A percentile compares a stretch with the other conserved stretches of the same genome.
These are phyloP conservation scores for Gonioctena quinquepunctata DNA, from an alignment of 1,140 invertebrate genomes.

Conservation along the genomic window DNA sequence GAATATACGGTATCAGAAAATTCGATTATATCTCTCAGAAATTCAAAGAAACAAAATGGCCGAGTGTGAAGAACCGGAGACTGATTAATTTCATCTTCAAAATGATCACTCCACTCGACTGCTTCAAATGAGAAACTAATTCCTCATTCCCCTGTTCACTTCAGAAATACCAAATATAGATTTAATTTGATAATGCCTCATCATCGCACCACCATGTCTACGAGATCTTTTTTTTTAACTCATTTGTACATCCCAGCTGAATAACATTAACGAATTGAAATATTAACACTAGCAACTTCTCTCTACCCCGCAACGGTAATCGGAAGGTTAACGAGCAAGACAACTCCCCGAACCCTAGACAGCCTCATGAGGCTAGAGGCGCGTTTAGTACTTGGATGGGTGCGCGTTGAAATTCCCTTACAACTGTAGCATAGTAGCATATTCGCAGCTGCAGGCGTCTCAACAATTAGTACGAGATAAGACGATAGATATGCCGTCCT, in stretches of 20 bases:
- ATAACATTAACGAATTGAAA: neutral
- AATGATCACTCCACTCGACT: neutral
- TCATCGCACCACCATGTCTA: neutral
- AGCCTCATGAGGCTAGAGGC: no score
- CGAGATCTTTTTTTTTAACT: neutral
- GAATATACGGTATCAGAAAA: neutral
- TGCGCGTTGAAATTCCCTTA: no score
- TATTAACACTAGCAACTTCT: neutral
- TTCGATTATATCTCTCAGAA: neutral
- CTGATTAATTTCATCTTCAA: neutral
- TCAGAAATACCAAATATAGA: neutral
- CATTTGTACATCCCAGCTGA: neutral
- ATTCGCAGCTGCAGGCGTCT: no score
- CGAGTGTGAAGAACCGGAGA: neutral
- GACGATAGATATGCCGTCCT: no score
- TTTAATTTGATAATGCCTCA: neutral
- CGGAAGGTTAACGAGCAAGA: no score
- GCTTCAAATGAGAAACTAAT: neutral
- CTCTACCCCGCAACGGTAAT: no score
- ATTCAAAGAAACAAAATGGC: no score
- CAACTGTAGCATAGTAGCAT: no score
- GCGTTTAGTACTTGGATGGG: no score
- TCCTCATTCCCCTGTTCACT: neutral
- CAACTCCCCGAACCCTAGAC: no score
- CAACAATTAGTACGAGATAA: no score